Percentiles rank a stretch among this genome's conserved stretches.
phyloP scores from a whole-genome alignment of 2,888 invertebrate species.

The Thelaira solivaga region DNA sequence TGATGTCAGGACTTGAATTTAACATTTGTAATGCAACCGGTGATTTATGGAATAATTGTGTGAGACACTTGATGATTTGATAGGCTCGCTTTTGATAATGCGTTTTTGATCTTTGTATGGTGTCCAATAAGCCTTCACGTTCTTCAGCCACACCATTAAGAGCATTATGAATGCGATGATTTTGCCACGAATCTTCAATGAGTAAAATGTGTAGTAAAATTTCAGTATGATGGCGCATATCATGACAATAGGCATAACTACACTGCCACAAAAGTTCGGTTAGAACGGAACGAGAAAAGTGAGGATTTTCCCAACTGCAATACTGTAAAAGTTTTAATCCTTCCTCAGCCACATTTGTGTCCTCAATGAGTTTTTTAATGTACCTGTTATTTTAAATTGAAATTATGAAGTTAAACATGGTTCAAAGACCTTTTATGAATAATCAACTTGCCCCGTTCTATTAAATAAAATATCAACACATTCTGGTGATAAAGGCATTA shows the following conservation, averaged over 20 bases:
- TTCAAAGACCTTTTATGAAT: no score
- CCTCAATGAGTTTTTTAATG: slow-evolving; percentile 96
- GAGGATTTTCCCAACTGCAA: slow-evolving; percentile 97
- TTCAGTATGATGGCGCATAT: slow-evolving; percentile 94
- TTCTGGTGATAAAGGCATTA: slow-evolving; percentile 84
- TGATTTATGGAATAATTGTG: slow-evolving; percentile 91
- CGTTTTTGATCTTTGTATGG: slow-evolving; percentile 92
- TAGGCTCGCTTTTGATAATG: slow-evolving; percentile 98
- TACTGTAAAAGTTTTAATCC: slow-evolving; percentile 93
- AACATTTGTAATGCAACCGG: slow-evolving; percentile 88
- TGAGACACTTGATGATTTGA: slow-evolving; percentile 97
- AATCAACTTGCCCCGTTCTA: slow-evolving; percentile 82
- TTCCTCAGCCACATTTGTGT: slow-evolving; percentile 94
- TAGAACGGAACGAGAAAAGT: slow-evolving; percentile 92
- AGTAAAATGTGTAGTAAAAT: slow-evolving; percentile 90
- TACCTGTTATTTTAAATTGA: no score
- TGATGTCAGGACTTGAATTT: slow-evolving; percentile 86
- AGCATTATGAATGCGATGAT: slow-evolving; percentile 94
- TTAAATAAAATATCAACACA: slow-evolving; percentile 90
- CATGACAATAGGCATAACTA: slow-evolving; percentile 93
- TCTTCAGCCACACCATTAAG: slow-evolving; percentile 91
- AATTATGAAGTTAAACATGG: background rate
- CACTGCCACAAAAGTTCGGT: slow-evolving; percentile 95
- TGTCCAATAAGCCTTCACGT: slow-evolving; percentile 94
- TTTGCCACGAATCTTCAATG: slow-evolving; percentile 97